Conservation (phyloP, 2,113 vertebrate species). For the Pseudopodoces humilis region DNA sequence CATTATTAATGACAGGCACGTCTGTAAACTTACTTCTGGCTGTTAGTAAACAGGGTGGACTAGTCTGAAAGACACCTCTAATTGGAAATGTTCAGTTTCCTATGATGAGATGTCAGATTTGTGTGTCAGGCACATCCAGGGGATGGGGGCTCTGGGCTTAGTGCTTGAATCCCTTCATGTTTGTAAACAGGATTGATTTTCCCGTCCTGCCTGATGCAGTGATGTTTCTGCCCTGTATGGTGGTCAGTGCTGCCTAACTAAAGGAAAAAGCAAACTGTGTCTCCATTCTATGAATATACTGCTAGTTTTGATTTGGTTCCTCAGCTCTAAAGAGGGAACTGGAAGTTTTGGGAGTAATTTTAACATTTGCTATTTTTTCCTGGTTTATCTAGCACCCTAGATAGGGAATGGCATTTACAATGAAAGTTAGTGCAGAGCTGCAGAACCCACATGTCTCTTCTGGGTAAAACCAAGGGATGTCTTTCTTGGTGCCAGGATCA, state of each 20-base stretch:
- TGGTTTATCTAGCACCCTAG: not conserved
- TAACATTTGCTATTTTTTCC: not conserved
- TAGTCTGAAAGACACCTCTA: not conserved
- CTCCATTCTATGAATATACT: not conserved
- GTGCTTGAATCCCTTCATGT: not conserved
- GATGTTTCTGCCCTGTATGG: not conserved
- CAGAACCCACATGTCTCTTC: not conserved
- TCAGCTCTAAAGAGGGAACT: not conserved
- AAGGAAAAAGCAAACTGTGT: not conserved
- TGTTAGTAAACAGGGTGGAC: not conserved
- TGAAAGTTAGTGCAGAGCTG: not conserved
- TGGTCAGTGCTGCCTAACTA: not conserved
- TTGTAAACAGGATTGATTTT: constrained; percentile 28
- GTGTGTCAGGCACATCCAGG: not conserved
- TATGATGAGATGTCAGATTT: rapidly evolving
- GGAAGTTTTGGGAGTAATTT: not conserved
- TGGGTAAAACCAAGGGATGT: not conserved
- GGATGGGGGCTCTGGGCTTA: not conserved
- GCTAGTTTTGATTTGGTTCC: not conserved
- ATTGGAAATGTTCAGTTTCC: not conserved
- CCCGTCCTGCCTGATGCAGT: not conserved
- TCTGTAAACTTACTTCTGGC: not conserved
- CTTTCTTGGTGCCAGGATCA: not conserved
- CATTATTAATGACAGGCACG: not conserved
- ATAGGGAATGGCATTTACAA: not conserved